Percentiles rank a stretch among this genome's conserved stretches.
Evolutionary conservation across 2,888 invertebrate species (phyloP).

Genomic region (Hylaea fasciaria): DNA sequence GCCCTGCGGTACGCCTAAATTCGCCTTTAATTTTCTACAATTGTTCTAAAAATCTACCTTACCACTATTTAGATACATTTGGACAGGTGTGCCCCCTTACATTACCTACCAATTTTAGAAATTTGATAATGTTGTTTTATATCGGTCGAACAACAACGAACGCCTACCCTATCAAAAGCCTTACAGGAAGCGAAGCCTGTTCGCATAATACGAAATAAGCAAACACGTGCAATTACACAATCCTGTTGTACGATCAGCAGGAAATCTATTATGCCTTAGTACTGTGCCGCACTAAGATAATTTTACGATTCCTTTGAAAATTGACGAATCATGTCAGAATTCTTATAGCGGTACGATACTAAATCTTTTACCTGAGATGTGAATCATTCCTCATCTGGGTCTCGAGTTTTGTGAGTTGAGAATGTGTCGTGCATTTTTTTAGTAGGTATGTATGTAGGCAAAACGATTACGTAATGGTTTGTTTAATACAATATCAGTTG

Average conservation of each 20-base stretch:
- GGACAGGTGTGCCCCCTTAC: too few relatives aligned
- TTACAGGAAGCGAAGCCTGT: conserved; percentile 18
- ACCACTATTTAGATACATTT: too few relatives aligned
- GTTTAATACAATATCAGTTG: background rate
- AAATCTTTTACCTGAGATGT: conserved; percentile 12
- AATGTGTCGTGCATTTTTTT: conserved; percentile 13
- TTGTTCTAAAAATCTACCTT: too few relatives aligned
- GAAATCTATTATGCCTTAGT: background rate
- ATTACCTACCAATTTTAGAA: background rate
- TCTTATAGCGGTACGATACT: conserved; percentile 14
- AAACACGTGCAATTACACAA: conserved; percentile 38
- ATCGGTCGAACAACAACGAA: conserved; percentile 8
- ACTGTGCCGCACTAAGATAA: conserved; percentile 2
- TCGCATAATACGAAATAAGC: conserved; percentile 28
- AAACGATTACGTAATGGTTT: too few relatives aligned
- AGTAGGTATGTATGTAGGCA: too few relatives aligned
- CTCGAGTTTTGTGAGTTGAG: conserved; percentile 16
- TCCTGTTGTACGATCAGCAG: conserved; percentile 8
- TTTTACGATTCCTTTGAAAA: background rate
- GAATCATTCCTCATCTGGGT: conserved; percentile 22
- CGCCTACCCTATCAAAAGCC: conserved; percentile 11
- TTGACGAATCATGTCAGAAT: background rate
- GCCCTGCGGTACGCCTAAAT: background rate
- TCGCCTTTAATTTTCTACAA: too few relatives aligned
- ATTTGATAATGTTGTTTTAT: background rate